Evolutionary conservation across 2,113 vertebrate species (phyloP), one percentile per base, ranked within the genome.

Genomic region (Dendropsophus ebraccatus): DNA sequence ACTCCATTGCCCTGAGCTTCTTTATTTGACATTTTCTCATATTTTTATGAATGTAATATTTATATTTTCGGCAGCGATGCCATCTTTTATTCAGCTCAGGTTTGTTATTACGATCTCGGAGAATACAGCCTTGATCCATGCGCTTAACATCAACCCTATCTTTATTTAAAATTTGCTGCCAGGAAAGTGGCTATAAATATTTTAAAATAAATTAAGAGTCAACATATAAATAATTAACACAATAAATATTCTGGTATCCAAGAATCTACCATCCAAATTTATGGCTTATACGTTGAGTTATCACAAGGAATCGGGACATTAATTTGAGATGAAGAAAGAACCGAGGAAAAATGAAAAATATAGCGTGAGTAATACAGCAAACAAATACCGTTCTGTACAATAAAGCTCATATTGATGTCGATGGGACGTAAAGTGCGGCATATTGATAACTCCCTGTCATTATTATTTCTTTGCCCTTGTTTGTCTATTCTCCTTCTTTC

Each of bases 121-220:
- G 78, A 81, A 47, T 19, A 80, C 37, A 49, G 49, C 10, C 23
- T 65, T 62, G n/a, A 81, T 41, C 35, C 56, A 62, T 62, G 78
- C 11, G 56, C 78, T 45, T 81, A 62, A 77, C 49, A 77, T 77
- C 75, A 54, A 32, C 75, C 50, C 23, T 54, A 77, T 54, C 49
- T 32, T 77, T 54, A 54, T 54, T 77, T 77, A 4, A 54, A 54
- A 77, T 77, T 77, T 77, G 75, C 75, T 30, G 75, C 75, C 45
- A 50, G 30, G 49, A 45, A 81, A 81, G n/a, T 45, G 41, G 1
- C 37, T 65, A 81, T 62, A 81, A 62, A 81, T 81, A 81, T 65
- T 81, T 81, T 41, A 81, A 23, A 65, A 62, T 45, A 81, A 81
- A 81, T 81, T 81, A 81, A 35, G 37, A 62, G 78, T 62, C 78